These are phyloP conservation scores for Vulpes vulpes DNA, from an alignment of 2,113 vertebrate species.

Conservation along the genomic window DNA sequence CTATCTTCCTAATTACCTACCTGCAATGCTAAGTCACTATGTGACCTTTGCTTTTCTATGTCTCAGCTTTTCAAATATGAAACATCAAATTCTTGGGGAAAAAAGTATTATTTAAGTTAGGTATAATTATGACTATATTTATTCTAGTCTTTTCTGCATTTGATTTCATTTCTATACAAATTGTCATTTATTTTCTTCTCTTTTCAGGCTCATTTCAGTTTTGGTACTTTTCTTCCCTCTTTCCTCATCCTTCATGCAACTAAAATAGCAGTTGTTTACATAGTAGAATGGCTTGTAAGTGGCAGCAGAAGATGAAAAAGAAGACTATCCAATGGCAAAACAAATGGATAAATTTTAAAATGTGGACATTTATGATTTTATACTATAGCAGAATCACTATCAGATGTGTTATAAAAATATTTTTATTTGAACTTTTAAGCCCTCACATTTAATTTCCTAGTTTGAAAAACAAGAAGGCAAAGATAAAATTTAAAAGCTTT, in stretches of 20 bases:
- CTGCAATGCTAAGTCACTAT: background rate
- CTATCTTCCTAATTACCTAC: background rate
- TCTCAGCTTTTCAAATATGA: background rate
- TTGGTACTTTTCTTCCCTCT: background rate
- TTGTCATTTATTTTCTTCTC: background rate
- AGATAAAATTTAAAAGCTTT: conserved; percentile 57
- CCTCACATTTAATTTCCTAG: conserved; percentile 63
- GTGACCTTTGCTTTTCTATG: background rate
- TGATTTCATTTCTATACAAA: background rate
- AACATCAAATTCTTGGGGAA: background rate
- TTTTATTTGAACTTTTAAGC: conserved; percentile 67
- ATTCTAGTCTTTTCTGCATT: background rate
- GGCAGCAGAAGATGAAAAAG: conserved; percentile 33
- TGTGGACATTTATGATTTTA: conserved; percentile 26
- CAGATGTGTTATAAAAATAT: conserved; percentile 27
- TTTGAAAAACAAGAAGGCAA: conserved; percentile 59
- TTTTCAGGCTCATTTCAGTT: rapidly evolving
- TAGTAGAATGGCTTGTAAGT: background rate
- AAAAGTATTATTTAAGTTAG: background rate
- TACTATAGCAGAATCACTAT: conserved; percentile 48
- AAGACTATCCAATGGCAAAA: conserved; percentile 14
- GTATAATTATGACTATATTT: background rate
- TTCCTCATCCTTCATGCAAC: conserved; percentile 27
- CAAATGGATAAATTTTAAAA: conserved; percentile 32
- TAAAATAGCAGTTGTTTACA: conserved; percentile 40